Base-by-base conservation (phyloP, 2,797 vertebrate genomes). In the Silurus aristotelis region DNA sequence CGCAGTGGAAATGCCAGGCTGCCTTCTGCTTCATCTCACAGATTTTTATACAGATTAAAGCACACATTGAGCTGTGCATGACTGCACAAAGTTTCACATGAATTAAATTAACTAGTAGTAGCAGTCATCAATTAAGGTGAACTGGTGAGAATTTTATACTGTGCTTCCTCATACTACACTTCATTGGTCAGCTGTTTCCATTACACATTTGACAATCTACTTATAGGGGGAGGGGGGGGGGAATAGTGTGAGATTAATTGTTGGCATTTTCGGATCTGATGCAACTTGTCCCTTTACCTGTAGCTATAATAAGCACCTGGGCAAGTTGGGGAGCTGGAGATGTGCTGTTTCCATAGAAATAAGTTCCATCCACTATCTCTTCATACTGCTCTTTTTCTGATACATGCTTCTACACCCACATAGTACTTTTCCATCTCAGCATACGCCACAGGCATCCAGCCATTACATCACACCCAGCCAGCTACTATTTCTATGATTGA, bases 341-440 rank as follows among this genome's bases (percentile, higher is more conserved):
- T 87, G 82, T 91, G 87, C 92, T 91, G 95, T 96, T 95, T 93
- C 94, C 94, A 95, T 95, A 94, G 93, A 91, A 93, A 95, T 95
- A 90, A 89, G 89, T 92, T 89, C 67, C 79, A 88, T 87, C 91
- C 70, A 58, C 48, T 77, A 70, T 84, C 82, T 88, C 61, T 84
- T 85, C 64, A 19, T 84, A 75, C 63, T 81, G 85, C 70, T 87
- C 73, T 81, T 87, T 87, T 86, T 60, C 87, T 87, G 85, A 86
- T 89, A 90, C 87, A 89, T 92, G 88, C 90, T 87, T 93, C 88
- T 88, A 85, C 89, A 88, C 88, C 87, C 89, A 87, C 77, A 84
- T 81, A 86, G 84, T 86, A 86, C 83, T 84, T 88, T 87, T 88
- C 87, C 82, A 86, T 87, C 80, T 76, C 75, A 58, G 64, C 76